Evolutionary conservation across 2,797 vertebrate species (phyloP).

Genomic region (Sebastolobus altivelis): DNA sequence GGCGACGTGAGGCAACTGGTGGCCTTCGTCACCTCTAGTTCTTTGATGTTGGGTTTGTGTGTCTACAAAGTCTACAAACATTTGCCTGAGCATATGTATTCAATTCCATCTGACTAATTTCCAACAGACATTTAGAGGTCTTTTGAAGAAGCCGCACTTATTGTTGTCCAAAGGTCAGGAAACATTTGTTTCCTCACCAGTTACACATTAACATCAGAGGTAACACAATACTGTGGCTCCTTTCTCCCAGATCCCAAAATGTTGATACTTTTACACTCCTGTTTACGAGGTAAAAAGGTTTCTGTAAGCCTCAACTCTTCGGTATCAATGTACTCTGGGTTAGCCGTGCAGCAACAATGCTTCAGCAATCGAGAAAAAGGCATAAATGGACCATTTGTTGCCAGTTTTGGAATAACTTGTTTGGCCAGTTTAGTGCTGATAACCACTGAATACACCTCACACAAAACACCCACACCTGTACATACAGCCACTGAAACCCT

Average conservation of each 20-base stretch:
- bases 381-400: slow-evolving; percentile 12
- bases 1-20: too few species aligned
- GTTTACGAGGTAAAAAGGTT: neutral
- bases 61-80: neutral
- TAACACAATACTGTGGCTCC: neutral
- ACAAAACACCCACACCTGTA: neutral
- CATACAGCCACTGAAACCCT: neutral
- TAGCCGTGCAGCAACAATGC: neutral
- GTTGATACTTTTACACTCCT: neutral
- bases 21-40: too few species aligned
- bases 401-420: slow-evolving; percentile 26
- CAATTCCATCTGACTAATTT: neutral
- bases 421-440: slow-evolving; percentile 15
- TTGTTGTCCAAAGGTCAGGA: slow-evolving; percentile 22
- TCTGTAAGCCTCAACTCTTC: neutral
- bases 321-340: neutral
- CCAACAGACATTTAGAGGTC: neutral
- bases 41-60: too few species aligned
- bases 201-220: slow-evolving; percentile 48
- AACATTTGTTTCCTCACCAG: slow-evolving; percentile 9
- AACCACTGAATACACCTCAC: neutral
- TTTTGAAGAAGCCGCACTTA: neutral
- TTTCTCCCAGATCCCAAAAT: neutral
- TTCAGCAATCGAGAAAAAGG: neutral
- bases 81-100: neutral